Base-by-base conservation (phyloP, 2,113 vertebrate genomes). In the Murina feae region DNA sequence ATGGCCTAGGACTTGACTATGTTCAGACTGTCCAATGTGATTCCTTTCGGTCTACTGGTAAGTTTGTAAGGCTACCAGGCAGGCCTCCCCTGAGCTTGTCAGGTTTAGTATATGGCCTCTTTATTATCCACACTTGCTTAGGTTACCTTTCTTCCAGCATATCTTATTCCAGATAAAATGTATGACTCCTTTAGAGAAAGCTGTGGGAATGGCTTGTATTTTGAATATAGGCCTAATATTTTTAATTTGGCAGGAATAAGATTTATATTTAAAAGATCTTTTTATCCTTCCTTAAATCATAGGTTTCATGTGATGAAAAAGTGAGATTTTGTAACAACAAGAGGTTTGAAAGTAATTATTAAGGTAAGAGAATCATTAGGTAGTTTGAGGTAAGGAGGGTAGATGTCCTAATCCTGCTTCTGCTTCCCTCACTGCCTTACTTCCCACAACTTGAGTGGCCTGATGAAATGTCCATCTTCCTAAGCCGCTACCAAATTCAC, bases 381-480 rank as follows among this genome's bases (percentile, higher is more conserved):
- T 21, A 51, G 23, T 68, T 58, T 72, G 42, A 58, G 32, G 12
- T 21, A 25, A 39, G 78, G 53, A 68, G 39, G 49, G 47, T 17
- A 75, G 84, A 58, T 71, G 32, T 35, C 9, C 20, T 32, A 2
- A 47, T 55, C 35, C 69, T 63, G 47, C 63, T 72, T 53, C 55
- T 86, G 47, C 21, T 47, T 8, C 42, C 47, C 58, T 80, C 13
- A 30, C 10, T 14, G 1, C 69, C 47, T 68, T 63, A 44, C 78
- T 85, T 75, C 35, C 78, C 20, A 30, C 51, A 49, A 44, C 42
- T 23, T 5, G 20, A 30, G 68, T 12, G 21, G 37, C 35, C 49
- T 87, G 60, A 89, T 68, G 42, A 79, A 96, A 89, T 60, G 63
- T 25, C 60, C 74, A 12, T 91, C 74, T 93, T 84, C 47, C 74